Evolutionary conservation across 2,113 vertebrate genomes (phyloP), one percentile per base, ranked within the genome.

Genomic region (Isichthys henryi): DNA sequence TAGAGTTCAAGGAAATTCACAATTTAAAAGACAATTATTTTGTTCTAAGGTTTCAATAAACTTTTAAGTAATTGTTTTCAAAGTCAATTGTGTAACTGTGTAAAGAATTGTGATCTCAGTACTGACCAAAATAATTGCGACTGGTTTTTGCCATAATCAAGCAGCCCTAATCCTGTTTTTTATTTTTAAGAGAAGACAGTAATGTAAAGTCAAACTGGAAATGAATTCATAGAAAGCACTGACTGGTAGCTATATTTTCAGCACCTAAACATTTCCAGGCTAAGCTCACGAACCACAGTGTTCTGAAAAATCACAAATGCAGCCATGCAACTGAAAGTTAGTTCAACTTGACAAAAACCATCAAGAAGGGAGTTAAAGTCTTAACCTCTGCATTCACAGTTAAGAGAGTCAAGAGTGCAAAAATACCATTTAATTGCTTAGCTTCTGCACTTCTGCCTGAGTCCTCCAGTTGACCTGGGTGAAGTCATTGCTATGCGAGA

Each of bases 391-490:
- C 88, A 92, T 92, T 92, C 88, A 92, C 93, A 94, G 93, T 93
- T 93, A 93, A 93, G 94, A 94, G 92, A 93, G 94, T 95, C 94
- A 94, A 62, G 88, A 88, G 92, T 92, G 94, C 93, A 93, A 94
- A 94, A 95, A 90, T 84, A 53, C 84, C 93, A 90, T 91, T 93
- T 93, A 94, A 93, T 91, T 92, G 91, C 91, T 66, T 93, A 88
- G 90, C 91, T 93, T 90, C 89, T 89, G 88, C 94, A 95, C 95
- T 95, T 93, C 93, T 93, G 49, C 88, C 88, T 52, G 66, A 88
- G 93, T 94, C 92, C 90, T 93, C 83, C 92, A 91, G 92, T 58
- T 92, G 93, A 43, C 62, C 49, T 86, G 94, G 91, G 84, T 90
- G 52, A 89, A 56, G 62, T 86, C 90, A 87, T 90, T 82, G 80